phyloP scores from a whole-genome alignment of 1,140 invertebrate genomes.

The Streblospio benedicti region DNA sequence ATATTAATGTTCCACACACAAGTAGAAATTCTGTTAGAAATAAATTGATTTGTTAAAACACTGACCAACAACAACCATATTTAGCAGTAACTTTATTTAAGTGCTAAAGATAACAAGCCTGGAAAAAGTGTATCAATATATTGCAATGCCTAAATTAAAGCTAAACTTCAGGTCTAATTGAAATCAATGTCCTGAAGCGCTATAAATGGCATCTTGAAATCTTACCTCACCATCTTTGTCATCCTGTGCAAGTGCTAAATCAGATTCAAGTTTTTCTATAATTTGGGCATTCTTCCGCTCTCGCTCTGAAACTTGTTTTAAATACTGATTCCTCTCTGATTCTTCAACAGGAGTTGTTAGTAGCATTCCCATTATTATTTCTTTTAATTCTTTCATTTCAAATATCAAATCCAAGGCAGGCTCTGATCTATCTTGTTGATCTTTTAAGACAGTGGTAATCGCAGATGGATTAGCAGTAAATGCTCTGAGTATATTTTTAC shows the following conservation, averaged over 20 bases:
- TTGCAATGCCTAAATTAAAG: no score
- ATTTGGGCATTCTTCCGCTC: conserved; percentile 37
- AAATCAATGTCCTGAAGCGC: no score
- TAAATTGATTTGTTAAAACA: no score
- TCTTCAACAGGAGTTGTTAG: conserved; percentile 44
- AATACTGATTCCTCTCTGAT: conserved; percentile 36
- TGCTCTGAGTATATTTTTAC: conserved; percentile 38
- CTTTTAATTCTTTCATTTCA: conserved; percentile 34
- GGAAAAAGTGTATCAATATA: no score
- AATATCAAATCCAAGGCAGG: conserved; percentile 21
- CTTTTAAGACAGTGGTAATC: conserved; percentile 26
- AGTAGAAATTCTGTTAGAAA: not conserved
- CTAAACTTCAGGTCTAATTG: no score
- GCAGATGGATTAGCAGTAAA: conserved; percentile 35
- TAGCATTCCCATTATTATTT: conserved; percentile 37
- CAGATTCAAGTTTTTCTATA: conserved; percentile 40
- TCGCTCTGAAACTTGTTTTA: conserved; percentile 34
- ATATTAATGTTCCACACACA: no score
- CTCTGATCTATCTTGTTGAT: conserved; percentile 2
- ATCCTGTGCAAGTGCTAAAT: conserved; percentile 35
- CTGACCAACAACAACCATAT: no score
- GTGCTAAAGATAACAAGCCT: no score
- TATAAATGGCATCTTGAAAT: not conserved
- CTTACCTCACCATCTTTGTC: conserved; percentile 45
- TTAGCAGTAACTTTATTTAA: no score